phyloP scores from a whole-genome alignment of 2,797 vertebrate genomes.

The Limosa lapponica region DNA sequence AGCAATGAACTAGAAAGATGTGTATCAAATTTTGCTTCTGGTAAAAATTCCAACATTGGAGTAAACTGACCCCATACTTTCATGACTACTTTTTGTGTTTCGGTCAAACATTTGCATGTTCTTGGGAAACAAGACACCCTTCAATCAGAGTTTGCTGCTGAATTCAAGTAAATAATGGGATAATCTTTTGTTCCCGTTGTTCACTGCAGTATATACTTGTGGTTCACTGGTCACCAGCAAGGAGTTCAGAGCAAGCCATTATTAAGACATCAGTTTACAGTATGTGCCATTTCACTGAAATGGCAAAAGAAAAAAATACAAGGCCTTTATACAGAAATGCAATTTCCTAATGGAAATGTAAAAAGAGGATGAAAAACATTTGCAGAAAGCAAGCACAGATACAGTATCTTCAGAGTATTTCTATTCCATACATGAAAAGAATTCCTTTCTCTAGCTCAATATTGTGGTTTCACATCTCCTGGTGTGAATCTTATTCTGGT shows the following conservation, averaged over 20 bases:
- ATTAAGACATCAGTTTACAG: neutral
- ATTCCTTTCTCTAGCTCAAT: neutral
- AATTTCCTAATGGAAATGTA: neutral
- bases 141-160: neutral
- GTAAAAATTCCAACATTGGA: neutral
- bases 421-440: neutral
- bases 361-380: neutral
- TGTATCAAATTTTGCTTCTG: neutral
- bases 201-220: neutral
- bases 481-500: neutral
- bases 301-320: neutral
- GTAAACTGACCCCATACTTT: neutral
- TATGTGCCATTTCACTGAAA: neutral
- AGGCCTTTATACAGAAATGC: neutral
- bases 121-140: neutral
- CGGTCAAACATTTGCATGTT: neutral
- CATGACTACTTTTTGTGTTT: neutral
- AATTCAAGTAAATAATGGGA: neutral
- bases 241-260: neutral
- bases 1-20: neutral
- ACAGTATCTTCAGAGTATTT: neutral
- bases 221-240: neutral
- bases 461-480: conserved; percentile 12
- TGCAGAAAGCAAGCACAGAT: neutral
- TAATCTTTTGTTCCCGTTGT: neutral